Percentiles rank a stretch among this genome's conserved stretches.
Conservation (phyloP, 2,797 vertebrate species). For the Xiphorhynchus erythropygius region DNA sequence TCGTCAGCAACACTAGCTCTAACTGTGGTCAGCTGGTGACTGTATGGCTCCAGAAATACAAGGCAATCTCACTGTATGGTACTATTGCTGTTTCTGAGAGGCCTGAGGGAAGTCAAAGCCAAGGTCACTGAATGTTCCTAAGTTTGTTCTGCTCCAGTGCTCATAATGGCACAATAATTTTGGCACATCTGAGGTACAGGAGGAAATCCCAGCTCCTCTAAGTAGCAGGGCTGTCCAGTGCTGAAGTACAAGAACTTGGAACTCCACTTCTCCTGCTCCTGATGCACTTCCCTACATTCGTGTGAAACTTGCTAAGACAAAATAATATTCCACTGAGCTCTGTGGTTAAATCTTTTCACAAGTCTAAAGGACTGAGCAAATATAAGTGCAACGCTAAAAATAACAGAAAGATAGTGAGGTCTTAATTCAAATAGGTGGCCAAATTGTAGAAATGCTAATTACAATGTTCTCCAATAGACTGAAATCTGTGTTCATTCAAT, state of each 20-base stretch:
- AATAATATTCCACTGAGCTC: neutral
- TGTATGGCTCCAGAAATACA: neutral
- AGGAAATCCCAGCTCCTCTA: neutral
- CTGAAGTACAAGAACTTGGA: neutral
- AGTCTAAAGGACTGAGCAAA: neutral
- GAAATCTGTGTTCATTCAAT: neutral
- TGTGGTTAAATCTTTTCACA: neutral
- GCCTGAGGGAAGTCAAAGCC: neutral
- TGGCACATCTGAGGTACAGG: neutral
- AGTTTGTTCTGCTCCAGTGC: neutral
- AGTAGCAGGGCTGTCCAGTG: neutral
- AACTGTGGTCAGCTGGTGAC: neutral
- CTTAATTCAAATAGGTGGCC: neutral
- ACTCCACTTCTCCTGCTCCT: neutral
- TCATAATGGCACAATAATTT: neutral
- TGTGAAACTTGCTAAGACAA: neutral
- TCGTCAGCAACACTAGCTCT: accelerated
- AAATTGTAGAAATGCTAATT: slow-evolving; percentile 3
- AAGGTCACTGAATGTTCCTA: neutral
- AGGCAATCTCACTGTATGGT: neutral
- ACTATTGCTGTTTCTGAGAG: neutral
- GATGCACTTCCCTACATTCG: neutral
- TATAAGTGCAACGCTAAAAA: neutral
- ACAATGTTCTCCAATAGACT: neutral
- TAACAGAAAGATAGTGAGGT: neutral